phyloP scores from a whole-genome alignment of 2,797 vertebrate genomes.

The Channa striata region DNA sequence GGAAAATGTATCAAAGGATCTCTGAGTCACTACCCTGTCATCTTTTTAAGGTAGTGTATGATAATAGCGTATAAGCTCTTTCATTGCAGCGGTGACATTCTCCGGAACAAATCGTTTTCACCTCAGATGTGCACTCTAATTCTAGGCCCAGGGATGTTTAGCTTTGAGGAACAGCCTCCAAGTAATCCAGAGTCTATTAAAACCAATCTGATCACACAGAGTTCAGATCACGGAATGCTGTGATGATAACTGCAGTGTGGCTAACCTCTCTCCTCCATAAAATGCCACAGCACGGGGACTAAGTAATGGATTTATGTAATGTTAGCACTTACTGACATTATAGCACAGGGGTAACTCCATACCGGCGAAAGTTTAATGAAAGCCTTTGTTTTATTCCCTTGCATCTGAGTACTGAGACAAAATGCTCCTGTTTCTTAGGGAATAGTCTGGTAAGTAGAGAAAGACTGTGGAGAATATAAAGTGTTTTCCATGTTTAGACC shows the following conservation, averaged over 20 bases:
- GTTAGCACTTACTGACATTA: constrained; percentile 88
- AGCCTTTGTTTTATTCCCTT: constrained; percentile 69
- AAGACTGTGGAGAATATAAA: constrained; percentile 37
- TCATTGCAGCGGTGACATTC: constrained; percentile 84
- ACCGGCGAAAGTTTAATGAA: constrained; percentile 78
- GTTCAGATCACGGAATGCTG: constrained; percentile 86
- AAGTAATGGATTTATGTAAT: constrained; percentile 89
- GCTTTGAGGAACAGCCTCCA: constrained; percentile 81
- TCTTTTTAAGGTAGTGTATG: constrained; percentile 81
- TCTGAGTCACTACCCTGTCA: constrained; percentile 72
- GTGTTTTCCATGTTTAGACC: constrained; percentile 57
- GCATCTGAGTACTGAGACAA: constrained; percentile 49
- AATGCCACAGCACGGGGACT: constrained; percentile 85
- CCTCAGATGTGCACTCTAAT: constrained; percentile 84
- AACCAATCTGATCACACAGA: constrained; percentile 86
- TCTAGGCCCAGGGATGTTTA: constrained; percentile 82
- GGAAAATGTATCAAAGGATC: constrained; percentile 73
- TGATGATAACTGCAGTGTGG: constrained; percentile 86
- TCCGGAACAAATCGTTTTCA: constrained; percentile 84
- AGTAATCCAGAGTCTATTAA: constrained; percentile 87
- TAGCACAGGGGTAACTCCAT: constrained; percentile 75
- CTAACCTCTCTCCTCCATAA: constrained; percentile 86
- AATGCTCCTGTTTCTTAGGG: constrained; percentile 48
- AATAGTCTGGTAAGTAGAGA: constrained; percentile 24
- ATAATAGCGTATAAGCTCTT: constrained; percentile 84